Evolutionary conservation across 2,797 vertebrate genomes (phyloP).

Genomic region (Kryptopterus vitreolus): DNA sequence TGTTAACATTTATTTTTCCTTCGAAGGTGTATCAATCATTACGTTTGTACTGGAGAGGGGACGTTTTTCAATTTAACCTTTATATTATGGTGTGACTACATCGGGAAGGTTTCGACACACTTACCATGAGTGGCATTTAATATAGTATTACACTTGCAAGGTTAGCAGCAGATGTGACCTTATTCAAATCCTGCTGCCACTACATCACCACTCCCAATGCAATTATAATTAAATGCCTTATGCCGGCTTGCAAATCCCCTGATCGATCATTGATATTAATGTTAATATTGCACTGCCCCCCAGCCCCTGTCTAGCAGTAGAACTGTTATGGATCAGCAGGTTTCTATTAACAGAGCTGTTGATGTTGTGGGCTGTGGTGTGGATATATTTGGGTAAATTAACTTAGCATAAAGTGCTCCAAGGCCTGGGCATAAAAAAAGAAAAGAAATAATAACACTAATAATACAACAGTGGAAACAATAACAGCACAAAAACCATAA

Average conservation of each 20-base stretch:
- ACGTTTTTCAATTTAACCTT: constrained; percentile 95
- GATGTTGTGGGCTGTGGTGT: constrained; percentile 73
- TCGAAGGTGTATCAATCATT: constrained; percentile 92
- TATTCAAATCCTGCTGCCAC: constrained; percentile 93
- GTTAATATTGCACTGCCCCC: constrained; percentile 87
- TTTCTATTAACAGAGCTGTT: constrained; percentile 96
- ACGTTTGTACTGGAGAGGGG: constrained; percentile 77
- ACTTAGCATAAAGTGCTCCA: constrained; percentile 79
- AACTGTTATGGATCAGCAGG: constrained; percentile 91
- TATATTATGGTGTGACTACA: constrained; percentile 81
- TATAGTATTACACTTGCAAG: constrained; percentile 90
- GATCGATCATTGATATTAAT: constrained; percentile 94
- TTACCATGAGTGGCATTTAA: constrained; percentile 99
- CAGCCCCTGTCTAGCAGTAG: constrained; percentile 82
- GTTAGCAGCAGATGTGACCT: constrained; percentile 92
- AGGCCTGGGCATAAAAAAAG: constrained; percentile 64
- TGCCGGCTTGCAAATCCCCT: constrained; percentile 94
- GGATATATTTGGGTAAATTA: constrained; percentile 88
- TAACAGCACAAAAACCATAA: constrained; percentile 13
- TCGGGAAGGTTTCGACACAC: constrained; percentile 81
- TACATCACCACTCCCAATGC: constrained; percentile 74
- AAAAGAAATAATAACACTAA: constrained; percentile 14
- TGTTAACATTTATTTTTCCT: constrained; percentile 80
- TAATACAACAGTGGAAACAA: constrained; percentile 21
- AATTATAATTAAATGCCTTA: constrained; percentile 98